Conservation (phyloP, 2,797 vertebrate species). For the Mormyrus hasselquistii region DNA sequence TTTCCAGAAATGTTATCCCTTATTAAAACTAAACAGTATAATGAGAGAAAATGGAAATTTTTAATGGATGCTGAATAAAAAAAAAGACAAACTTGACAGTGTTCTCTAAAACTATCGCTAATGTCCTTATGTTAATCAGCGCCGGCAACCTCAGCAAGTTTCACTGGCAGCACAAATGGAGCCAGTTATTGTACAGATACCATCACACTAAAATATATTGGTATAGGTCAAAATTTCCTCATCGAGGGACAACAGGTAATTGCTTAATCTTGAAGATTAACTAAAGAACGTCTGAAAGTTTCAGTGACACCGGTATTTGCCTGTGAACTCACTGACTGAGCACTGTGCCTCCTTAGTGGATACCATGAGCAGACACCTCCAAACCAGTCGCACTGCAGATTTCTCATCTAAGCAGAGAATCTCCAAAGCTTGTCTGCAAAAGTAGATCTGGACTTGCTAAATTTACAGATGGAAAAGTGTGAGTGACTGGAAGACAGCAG, state of each 20-base stretch:
- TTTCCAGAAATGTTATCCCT: neutral
- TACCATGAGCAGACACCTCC: neutral
- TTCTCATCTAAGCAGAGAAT: neutral
- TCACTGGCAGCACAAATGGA: neutral
- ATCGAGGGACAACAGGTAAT: neutral
- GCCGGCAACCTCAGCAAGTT: neutral
- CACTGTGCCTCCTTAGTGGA: neutral
- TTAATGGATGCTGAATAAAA: neutral
- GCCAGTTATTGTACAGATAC: neutral
- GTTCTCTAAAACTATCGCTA: neutral
- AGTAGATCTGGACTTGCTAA: neutral
- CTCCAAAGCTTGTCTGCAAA: neutral
- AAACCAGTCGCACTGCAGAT: neutral
- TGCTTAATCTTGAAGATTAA: neutral
- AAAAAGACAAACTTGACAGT: neutral
- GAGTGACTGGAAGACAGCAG: neutral
- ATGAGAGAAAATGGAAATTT: neutral
- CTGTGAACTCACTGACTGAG: neutral
- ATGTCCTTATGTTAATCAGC: neutral
- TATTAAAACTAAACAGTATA: neutral
- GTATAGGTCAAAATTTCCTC: neutral
- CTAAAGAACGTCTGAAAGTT: neutral
- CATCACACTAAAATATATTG: neutral
- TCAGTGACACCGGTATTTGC: neutral
- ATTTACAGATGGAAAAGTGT: neutral